Evolutionary conservation across 2,797 vertebrate species (phyloP).

Genomic region (Clarias platycephalus): DNA sequence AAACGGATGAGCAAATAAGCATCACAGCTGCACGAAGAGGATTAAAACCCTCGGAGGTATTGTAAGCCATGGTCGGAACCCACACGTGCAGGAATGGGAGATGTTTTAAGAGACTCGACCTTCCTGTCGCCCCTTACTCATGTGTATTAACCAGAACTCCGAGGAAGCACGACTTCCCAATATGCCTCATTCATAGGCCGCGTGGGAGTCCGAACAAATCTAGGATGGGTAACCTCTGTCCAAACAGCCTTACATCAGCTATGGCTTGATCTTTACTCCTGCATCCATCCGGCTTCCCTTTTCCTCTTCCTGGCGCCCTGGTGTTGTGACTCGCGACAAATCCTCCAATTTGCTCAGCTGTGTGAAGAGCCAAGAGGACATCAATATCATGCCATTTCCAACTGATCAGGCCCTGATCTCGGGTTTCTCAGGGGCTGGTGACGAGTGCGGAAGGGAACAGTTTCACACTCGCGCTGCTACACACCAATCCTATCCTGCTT

Average conservation of each 20-base stretch:
- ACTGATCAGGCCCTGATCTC: constrained; percentile 83
- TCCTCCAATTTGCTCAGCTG: constrained; percentile 90
- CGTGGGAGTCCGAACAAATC: constrained; percentile 62
- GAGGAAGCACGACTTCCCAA: constrained; percentile 67
- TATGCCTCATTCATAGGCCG: constrained; percentile 59
- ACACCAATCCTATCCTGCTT: constrained; percentile 67
- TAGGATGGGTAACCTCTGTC: constrained; percentile 61
- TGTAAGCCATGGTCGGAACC: constrained; percentile 35
- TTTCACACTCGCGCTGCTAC: constrained; percentile 53
- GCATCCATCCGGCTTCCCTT: constrained; percentile 33
- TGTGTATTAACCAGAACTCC: constrained; percentile 62
- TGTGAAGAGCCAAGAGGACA: constrained; percentile 84
- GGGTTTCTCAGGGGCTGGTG: constrained; percentile 68
- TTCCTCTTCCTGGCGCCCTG: constrained; percentile 63
- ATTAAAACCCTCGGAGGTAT: constrained; percentile 39
- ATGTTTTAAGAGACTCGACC: constrained; percentile 47
- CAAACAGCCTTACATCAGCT: constrained; percentile 63
- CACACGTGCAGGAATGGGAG: constrained; percentile 49
- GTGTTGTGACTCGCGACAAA: constrained; percentile 91
- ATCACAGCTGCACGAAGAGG: constrained; percentile 16
- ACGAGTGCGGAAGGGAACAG: constrained; percentile 12
- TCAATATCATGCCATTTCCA: constrained; percentile 81
- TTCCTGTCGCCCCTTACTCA: constrained; percentile 60
- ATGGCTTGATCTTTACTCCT: constrained; percentile 59
- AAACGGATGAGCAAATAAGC: constrained; percentile 6